Evolutionary conservation across 1,140 invertebrate genomes (phyloP).

Genomic region (Watersipora subatra): DNA sequence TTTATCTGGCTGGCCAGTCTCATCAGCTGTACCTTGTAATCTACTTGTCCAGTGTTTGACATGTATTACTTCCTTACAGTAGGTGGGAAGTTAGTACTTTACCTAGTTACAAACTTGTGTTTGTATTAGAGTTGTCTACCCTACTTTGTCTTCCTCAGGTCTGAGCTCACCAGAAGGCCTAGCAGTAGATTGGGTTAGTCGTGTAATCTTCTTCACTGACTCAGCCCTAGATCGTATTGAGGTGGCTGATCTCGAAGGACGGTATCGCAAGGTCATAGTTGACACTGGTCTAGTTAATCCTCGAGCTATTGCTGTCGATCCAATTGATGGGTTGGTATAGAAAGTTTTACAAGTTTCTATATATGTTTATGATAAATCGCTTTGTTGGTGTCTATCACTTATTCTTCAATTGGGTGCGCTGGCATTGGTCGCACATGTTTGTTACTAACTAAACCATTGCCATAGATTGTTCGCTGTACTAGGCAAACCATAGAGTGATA

Average conservation of each 20-base stretch:
- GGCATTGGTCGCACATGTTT: background rate
- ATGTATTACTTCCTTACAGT: no score
- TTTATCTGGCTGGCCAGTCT: no score
- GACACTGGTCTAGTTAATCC: constrained; percentile 70
- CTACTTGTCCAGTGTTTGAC: no score
- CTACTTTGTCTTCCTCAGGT: no score
- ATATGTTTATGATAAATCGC: background rate
- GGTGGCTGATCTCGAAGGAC: constrained; percentile 70
- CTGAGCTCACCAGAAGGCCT: constrained; percentile 74
- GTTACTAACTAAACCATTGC: background rate
- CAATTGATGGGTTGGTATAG: constrained; percentile 58
- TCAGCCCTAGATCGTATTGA: constrained; percentile 74
- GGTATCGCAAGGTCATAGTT: constrained; percentile 58
- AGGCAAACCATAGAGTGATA: background rate
- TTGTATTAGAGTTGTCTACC: no score
- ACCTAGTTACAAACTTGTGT: no score
- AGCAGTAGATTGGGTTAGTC: constrained; percentile 75
- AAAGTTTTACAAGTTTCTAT: background rate
- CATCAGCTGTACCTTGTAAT: no score
- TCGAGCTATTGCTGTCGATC: constrained; percentile 84
- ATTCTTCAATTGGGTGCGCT: background rate
- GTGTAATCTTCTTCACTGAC: constrained; percentile 93
- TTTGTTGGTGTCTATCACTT: background rate
- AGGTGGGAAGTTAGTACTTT: no score
- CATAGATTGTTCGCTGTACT: background rate